Base-by-base conservation (phyloP, 2,888 invertebrate species). In the Patella pellucida region DNA sequence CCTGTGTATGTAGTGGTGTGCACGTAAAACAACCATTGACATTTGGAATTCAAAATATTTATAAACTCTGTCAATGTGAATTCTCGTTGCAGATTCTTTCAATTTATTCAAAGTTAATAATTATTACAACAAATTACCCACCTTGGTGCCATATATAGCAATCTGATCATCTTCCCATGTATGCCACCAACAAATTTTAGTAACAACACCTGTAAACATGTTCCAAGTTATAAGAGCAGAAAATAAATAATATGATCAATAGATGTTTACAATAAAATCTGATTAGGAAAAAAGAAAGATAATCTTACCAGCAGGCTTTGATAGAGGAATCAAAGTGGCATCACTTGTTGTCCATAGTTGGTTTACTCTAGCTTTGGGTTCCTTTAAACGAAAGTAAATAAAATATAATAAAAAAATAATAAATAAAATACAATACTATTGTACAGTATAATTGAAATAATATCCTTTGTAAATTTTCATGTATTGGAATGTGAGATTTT, bases 151-250 rank as follows among this genome's bases (percentile, higher is more conserved):
- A 56, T 90, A 84, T 69, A 91, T 86, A 69, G 89, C 90, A 71
- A 90, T 83, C 68, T 89, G 87, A 67, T 94, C 93, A 52, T 94
- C 94, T 84, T 94, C 94, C 79, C 93, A 92, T 15, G 95, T 95
- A 83, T 95, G 93, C 95, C 95, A 95, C 95, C 95, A 95, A 15
- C 94, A 93, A 9, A 94, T 92, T 76, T 94, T 93, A 15, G 93
- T 92, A 3, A 95, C 94, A 27, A 73, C 69, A 19, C 81, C 86
- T 85, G 75, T 54, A 81, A 75, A 69, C 27, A 62, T 73, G 31
- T 54, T 74, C 19, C 52, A 71, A 52, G n/a, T 52, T n/a, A 52
- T 31, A 75, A 31, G 12, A 7, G 54, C 52, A 12, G 27, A 23
- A 51, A 7, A n/a, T 16, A 15, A 27, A 68, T 16, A 16, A 50